These are phyloP conservation scores for Tolmerus cingulatus DNA, from an alignment of 2,888 invertebrate species.

Conservation along the genomic window DNA sequence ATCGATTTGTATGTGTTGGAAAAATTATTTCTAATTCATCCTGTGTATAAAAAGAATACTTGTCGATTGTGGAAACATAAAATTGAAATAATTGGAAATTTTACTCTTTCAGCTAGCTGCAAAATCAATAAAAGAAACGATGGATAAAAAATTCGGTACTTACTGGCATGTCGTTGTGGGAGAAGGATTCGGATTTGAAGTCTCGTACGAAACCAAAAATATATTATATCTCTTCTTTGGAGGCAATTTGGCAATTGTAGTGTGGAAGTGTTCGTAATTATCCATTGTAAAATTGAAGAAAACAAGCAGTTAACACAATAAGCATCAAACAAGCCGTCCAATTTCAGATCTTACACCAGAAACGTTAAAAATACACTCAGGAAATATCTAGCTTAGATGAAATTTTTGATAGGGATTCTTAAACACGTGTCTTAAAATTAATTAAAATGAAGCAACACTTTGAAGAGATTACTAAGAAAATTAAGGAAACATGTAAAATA, in stretches of 20 bases:
- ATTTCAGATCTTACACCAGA: neutral
- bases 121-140: slow-evolving; percentile 90
- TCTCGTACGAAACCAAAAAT: slow-evolving; percentile 89
- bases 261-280: slow-evolving; percentile 84
- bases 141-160: slow-evolving; percentile 96
- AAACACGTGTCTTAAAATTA: neutral
- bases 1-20: too few species aligned
- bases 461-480: neutral
- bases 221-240: slow-evolving; percentile 90
- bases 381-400: neutral
- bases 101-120: slow-evolving; percentile 75
- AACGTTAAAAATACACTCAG: slow-evolving; percentile 17
- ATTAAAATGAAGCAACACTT: neutral
- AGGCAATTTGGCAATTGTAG: slow-evolving; percentile 86
- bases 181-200: slow-evolving; percentile 93
- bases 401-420: neutral
- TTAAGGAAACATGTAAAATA: neutral
- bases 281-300: neutral
- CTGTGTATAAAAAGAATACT: neutral
- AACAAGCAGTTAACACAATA: neutral
- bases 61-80: neutral
- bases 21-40: too few species aligned
- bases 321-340: slow-evolving; percentile 7
- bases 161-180: slow-evolving; percentile 96
- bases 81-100: neutral